Evolutionary conservation across 2,888 invertebrate species (phyloP).

Genomic region (Diadegma fenestrale): DNA sequence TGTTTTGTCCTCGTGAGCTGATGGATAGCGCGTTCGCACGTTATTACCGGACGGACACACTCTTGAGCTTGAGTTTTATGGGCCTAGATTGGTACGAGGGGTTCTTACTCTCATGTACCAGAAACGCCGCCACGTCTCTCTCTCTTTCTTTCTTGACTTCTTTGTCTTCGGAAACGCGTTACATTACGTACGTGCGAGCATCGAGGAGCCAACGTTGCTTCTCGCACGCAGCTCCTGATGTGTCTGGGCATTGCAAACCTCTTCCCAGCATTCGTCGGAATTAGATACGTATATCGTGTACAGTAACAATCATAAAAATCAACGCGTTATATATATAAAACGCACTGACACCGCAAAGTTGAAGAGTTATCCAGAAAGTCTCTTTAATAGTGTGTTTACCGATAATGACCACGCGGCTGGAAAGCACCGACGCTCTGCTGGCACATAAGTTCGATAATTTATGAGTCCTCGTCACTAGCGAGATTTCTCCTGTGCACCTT

Average conservation of each 20-base stretch:
- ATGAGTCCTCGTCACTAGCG: constrained; percentile 49
- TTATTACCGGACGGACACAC: constrained; percentile 78
- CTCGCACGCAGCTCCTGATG: constrained; percentile 2
- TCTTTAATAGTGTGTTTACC: constrained; percentile 78
- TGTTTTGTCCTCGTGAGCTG: constrained; percentile 79
- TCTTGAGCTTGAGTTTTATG: constrained; percentile 78
- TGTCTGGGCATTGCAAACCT: constrained; percentile 20
- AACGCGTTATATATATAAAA: not conserved
- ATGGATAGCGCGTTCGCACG: constrained; percentile 83
- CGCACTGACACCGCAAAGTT: not conserved
- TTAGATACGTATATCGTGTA: not conserved
- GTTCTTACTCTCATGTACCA: constrained; percentile 64
- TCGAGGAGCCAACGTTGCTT: constrained; percentile 30
- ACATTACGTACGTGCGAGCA: constrained; percentile 43
- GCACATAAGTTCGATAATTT: constrained; percentile 67
- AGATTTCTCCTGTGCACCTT: constrained; percentile 12
- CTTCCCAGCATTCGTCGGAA: constrained; percentile 17
- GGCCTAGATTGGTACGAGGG: constrained; percentile 78
- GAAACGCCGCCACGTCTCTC: constrained; percentile 30
- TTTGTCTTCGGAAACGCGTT: constrained; percentile 2
- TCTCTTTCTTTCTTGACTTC: constrained; percentile 17
- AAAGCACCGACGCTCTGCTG: constrained; percentile 64
- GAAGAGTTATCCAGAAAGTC: constrained; percentile 62
- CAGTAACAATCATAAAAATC: constrained; percentile 14
- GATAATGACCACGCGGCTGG: constrained; percentile 75